Base-by-base conservation (phyloP, 1,140 invertebrate species). In the Drosophila athabasca region DNA sequence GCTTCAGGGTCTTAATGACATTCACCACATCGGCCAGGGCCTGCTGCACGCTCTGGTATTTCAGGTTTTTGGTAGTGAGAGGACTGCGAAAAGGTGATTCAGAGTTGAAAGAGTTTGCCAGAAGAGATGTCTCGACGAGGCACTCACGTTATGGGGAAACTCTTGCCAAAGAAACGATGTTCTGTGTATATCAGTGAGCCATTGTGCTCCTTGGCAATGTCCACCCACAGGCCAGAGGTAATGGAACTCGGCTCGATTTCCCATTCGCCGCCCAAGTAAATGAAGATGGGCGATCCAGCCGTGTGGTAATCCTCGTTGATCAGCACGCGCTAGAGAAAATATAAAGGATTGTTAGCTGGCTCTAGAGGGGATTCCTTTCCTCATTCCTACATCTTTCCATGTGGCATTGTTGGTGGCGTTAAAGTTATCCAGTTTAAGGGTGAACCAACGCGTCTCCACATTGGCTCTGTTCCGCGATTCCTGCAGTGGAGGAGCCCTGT, bases 141-240 rank as follows among this genome's bases (percentile, higher is more conserved):
- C 4, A 74, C 93, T 92, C 93, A 96, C 95, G 72, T 62, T 46
- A 94, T 95, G 4, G 96, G 97, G 69, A 93, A 93, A 82, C 95
- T 96, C 71, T 95, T 79, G 35, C 97, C 97, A 90, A 97, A 97
- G 91, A 94, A 97, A 51, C 96, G 93, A 92, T 98, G 97, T 84
- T 98, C 97, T 1, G 97, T 94, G 65, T 95, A 95, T 58, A 94
- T 92, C 76, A 94, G 90, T 15, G 93, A 92, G 5, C 95, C 97
- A 44, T 93, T 93, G 78, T 95, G 93, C 46, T 94, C 92, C 53
- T 93, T 93, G 22, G 94, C 95, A 69, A 95, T 92, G 24, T 94
- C 92, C 68, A 91, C 93, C 93, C 95, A 94, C 45, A 94, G 93
- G 9, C 95, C 94, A 5, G 68, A 79, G 41, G 79, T 64, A n/a